Evolutionary conservation across 2,113 vertebrate genomes (phyloP).

Genomic region (Vidua chalybeata): DNA sequence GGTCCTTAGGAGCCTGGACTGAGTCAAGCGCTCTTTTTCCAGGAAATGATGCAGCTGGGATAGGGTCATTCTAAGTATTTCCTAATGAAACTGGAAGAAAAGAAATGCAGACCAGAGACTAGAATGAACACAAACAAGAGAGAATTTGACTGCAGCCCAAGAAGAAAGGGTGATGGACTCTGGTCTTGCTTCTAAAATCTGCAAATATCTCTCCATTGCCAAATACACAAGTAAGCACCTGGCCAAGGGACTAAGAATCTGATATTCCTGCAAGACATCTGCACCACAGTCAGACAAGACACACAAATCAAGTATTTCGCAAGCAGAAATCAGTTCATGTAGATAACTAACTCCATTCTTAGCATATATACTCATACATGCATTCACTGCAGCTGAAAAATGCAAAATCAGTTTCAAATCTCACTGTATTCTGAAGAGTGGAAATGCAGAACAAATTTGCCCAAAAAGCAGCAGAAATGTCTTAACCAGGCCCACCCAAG

Average conservation of each 20-base stretch:
- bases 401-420: neutral
- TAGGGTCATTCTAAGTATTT: conserved; percentile 26
- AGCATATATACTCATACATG: neutral
- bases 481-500: neutral
- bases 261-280: neutral
- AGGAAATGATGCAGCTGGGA: conserved; percentile 39
- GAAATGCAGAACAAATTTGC: neutral
- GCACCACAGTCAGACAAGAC: neutral
- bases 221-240: neutral
- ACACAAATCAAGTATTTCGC: neutral
- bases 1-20: conserved; percentile 18
- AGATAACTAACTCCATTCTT: neutral
- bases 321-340: neutral
- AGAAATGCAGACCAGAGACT: neutral
- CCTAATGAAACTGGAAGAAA: neutral
- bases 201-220: neutral
- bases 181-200: neutral
- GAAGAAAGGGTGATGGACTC: neutral
- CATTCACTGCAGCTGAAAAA: neutral
- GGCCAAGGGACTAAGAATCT: neutral
- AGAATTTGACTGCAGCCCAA: neutral
- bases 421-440: neutral
- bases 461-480: neutral
- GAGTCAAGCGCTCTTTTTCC: conserved; percentile 24
- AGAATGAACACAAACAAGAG: conserved; percentile 1